Conservation (phyloP, 2,797 vertebrate genomes). For the Melanotaenia nigrans region DNA sequence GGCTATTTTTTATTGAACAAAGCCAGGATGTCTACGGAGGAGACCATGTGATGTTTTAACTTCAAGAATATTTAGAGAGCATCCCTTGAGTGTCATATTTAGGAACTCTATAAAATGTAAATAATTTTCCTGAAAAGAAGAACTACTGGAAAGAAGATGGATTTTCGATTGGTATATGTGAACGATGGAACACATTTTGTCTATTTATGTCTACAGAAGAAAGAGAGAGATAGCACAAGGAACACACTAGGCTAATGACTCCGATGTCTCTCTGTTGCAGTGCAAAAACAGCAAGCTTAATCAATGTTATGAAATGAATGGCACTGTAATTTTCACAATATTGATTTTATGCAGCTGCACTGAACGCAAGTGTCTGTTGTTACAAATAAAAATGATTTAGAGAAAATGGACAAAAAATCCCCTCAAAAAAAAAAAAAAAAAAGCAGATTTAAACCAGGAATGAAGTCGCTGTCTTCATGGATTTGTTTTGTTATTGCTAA, state of each 20-base stretch:
- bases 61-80: slow-evolving; percentile 46
- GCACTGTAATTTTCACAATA: slow-evolving; percentile 34
- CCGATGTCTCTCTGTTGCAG: slow-evolving; percentile 26
- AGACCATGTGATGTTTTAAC: slow-evolving; percentile 22
- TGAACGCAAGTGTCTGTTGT: slow-evolving; percentile 38
- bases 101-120: slow-evolving; percentile 51
- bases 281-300: slow-evolving; percentile 44
- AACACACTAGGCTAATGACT: slow-evolving; percentile 39
- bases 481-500: slow-evolving; percentile 38
- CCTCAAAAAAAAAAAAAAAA: slow-evolving; percentile 3
- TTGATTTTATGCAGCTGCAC: slow-evolving; percentile 45
- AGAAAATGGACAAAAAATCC: slow-evolving; percentile 15
- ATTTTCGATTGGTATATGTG: slow-evolving; percentile 6
- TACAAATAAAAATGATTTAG: slow-evolving; percentile 35
- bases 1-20: slow-evolving; percentile 66
- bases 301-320: slow-evolving; percentile 54
- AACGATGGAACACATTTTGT: background rate
- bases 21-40: slow-evolving; percentile 33
- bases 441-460: slow-evolving; percentile 27
- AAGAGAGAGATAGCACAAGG: slow-evolving; percentile 12
- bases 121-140: slow-evolving; percentile 33
- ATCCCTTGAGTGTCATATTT: slow-evolving; percentile 44
- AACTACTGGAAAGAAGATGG: slow-evolving; percentile 25
- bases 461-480: slow-evolving; percentile 26
- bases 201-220: background rate